These are phyloP conservation scores for Charina bottae DNA, from an alignment of 2,113 vertebrate species.

Conservation along the genomic window DNA sequence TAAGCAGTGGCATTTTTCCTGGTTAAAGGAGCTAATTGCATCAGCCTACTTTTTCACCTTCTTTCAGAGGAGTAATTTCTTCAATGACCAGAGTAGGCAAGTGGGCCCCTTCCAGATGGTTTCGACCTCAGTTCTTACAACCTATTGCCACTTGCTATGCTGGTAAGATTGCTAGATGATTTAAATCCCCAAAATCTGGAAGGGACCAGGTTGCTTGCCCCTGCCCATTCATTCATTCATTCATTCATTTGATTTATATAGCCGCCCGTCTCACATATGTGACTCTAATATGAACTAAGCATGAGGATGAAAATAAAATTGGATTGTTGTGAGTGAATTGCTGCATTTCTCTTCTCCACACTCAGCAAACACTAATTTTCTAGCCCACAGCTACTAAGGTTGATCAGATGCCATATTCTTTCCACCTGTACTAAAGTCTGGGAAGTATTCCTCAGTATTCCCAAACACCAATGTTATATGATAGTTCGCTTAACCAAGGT, in stretches of 20 bases:
- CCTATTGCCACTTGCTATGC: not conserved
- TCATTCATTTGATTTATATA: not conserved
- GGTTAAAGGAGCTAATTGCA: not conserved
- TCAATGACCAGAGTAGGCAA: not conserved
- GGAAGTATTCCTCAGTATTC: not conserved
- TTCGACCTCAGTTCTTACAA: not conserved
- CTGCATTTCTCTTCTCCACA: not conserved
- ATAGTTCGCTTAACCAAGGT: not conserved
- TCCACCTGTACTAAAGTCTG: not conserved
- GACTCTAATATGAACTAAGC: not conserved
- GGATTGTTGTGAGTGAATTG: not conserved
- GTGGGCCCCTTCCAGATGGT: not conserved
- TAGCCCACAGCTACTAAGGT: not conserved
- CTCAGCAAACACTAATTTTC: not conserved
- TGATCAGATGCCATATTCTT: not conserved
- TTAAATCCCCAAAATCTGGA: not conserved
- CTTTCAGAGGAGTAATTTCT: not conserved
- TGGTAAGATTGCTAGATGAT: not conserved
- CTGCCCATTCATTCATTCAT: not conserved
- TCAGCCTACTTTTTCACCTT: not conserved
- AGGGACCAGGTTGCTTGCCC: not conserved
- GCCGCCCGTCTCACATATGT: not conserved
- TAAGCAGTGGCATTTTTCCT: not conserved
- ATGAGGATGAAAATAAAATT: not conserved
- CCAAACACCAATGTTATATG: not conserved